Conservation (phyloP, 2,888 invertebrate species). For the Eumerus sabulonum region DNA sequence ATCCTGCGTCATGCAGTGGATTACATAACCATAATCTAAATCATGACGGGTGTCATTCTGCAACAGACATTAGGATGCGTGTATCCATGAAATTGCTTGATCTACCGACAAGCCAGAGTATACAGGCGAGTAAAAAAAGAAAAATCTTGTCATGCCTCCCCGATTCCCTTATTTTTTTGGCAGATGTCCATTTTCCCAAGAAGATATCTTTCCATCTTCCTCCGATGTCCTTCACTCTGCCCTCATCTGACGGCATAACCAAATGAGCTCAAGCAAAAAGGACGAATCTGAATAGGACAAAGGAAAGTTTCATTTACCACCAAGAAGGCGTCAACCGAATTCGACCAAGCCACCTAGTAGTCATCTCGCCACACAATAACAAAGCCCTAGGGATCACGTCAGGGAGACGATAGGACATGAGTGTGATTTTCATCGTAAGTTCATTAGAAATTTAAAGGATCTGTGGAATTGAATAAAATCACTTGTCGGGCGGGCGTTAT, state of each 20-base stretch:
- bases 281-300: neutral
- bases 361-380: neutral
- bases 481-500: neutral
- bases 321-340: too few species aligned
- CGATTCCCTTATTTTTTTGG: constrained; percentile 28
- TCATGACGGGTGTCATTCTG: constrained; percentile 22
- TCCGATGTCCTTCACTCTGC: constrained; percentile 32
- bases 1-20: too few species aligned
- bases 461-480: constrained; percentile 51
- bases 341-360: neutral
- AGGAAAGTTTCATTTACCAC: too few species aligned
- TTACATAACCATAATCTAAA: constrained; percentile 29
- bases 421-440: constrained; percentile 28
- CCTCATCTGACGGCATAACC: constrained; percentile 4
- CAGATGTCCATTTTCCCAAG: constrained; percentile 65
- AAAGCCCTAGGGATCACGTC: neutral
- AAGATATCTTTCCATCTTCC: constrained; percentile 26
- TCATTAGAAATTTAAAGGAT: constrained; percentile 39
- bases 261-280: neutral
- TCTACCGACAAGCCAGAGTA: constrained; percentile 25
- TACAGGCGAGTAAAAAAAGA: constrained; percentile 7
- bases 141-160: too few species aligned
- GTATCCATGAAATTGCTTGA: constrained; percentile 61
- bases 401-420: constrained; percentile 11
- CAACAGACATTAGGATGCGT: constrained; percentile 39